A percentile compares a stretch with the other conserved stretches of the same genome.
Conservation (phyloP, 1,140 invertebrate genomes). For the Orussus abietinus region DNA sequence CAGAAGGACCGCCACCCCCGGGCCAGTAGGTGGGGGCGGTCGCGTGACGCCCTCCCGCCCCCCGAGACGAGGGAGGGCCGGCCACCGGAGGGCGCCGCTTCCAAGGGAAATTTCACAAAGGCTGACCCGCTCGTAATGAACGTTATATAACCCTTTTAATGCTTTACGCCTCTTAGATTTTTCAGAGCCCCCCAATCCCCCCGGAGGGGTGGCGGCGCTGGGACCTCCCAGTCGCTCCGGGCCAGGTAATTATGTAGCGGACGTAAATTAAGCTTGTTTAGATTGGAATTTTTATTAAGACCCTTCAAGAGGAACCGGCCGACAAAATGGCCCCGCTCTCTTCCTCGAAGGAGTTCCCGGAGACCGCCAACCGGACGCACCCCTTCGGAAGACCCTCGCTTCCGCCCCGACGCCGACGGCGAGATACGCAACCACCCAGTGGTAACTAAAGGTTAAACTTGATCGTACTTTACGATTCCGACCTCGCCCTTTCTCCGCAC, state of each 20-base stretch:
- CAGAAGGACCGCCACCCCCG: slow-evolving; percentile 24
- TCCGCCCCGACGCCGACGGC: no score
- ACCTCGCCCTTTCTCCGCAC: no score
- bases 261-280: slow-evolving; percentile 57
- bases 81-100: slow-evolving; percentile 23
- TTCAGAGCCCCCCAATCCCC: slow-evolving; percentile 38
- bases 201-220: slow-evolving; percentile 19
- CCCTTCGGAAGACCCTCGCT: no score
- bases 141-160: slow-evolving; percentile 57
- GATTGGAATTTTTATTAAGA: slow-evolving; percentile 57
- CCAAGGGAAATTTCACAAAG: slow-evolving; percentile 52
- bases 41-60: background rate
- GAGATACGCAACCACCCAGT: no score
- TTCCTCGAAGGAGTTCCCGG: no score
- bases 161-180: slow-evolving; percentile 55
- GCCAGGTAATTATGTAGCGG: slow-evolving; percentile 55
- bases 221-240: slow-evolving; percentile 26
- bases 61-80: slow-evolving; percentile 14
- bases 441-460: no score
- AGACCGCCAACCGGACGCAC: no score
- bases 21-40: slow-evolving; percentile 2
- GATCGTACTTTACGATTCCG: no score
- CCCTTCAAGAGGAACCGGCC: slow-evolving; percentile 43
- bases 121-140: slow-evolving; percentile 53
- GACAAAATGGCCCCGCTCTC: slow-evolving; percentile 44